Evolutionary conservation across 2,797 vertebrate genomes (phyloP), one percentile per base, ranked within the genome.

Genomic region (Crossoptilon crossoptilon): DNA sequence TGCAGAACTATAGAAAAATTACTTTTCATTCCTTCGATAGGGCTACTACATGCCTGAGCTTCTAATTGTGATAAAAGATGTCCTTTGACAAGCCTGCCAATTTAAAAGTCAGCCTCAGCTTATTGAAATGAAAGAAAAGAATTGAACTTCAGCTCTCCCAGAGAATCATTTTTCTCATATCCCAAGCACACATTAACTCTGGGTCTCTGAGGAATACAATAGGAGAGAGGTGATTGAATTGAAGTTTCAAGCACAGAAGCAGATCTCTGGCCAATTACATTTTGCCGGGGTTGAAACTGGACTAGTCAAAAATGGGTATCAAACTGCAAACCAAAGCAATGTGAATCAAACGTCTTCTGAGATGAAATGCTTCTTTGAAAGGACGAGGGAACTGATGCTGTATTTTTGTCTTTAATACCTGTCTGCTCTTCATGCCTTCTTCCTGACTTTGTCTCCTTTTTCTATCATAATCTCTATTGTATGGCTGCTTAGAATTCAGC

Each of bases 151-250:
- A 91, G 53, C 56, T 92, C 64, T 90, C 93, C 60, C 66, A 89
- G 73, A 93, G 81, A 96, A 91, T 95, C 80, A 80, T 62, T 84
- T 74, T 79, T 95, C 75, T 96, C 68, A 94, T 95, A 96, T 93
- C 93, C 85, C 46, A n/a, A 86, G 64, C 62, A 80, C 84, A 89
- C 87, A 80, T 94, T 94, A 75, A 74, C 93, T 94, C 83, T 95
- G 91, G 70, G 92, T 95, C 95, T 95, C 95, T 80, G 71, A 86
- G 91, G 93, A 97, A 93, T 94, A 94, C 87, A 96, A 81, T 75
- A 95, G 95, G 14, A 94, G 68, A 75, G 82, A 94, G 74, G 53
- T 93, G 96, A 96, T 91, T 95, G 94, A 96, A 96, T 58, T 94
- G 92, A 95, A 94, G 90, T 95, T 96, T 93, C 83, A 86, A 95